Conservation (phyloP, 23 tunicate genomes). For the Styela plicata region DNA sequence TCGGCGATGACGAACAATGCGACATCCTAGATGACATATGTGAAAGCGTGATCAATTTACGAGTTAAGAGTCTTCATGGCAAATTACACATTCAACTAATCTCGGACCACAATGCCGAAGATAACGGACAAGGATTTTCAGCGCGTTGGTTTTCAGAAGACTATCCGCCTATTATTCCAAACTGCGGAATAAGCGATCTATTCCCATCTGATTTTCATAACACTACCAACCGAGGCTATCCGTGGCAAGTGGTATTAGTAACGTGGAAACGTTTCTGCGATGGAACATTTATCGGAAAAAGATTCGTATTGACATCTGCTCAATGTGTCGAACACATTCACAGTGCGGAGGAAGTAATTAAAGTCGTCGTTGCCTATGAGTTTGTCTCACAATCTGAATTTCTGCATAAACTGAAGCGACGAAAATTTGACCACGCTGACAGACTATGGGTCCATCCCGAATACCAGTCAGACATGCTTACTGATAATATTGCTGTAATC, state of each 20-base stretch:
- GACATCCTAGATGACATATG: neutral
- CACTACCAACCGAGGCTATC: neutral
- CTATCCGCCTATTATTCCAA: neutral
- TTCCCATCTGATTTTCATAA: neutral
- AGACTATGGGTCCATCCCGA: conserved; percentile 11
- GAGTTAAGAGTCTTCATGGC: conserved; percentile 5
- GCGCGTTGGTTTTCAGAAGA: conserved; percentile 32
- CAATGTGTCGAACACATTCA: conserved; percentile 32
- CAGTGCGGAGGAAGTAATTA: neutral
- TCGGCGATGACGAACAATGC: neutral
- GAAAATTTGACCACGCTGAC: neutral
- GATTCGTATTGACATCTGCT: conserved; percentile 25
- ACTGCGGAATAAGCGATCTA: conserved; percentile 12
- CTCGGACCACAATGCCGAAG: conserved; percentile 16
- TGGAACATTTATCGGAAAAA: conserved; percentile 15
- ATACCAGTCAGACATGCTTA: neutral
- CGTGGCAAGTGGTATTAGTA: conserved; percentile 33
- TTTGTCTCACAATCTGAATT: neutral
- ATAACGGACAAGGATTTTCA: conserved; percentile 28
- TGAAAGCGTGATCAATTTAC: neutral
- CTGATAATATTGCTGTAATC: conserved; percentile 11
- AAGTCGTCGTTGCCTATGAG: neutral
- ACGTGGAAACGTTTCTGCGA: conserved; percentile 30
- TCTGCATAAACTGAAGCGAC: neutral
- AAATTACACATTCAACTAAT: conserved; percentile 2